These are phyloP conservation scores for Rhizoglyphus robini DNA, from an alignment of 1,140 invertebrate species.

Conservation along the genomic window DNA sequence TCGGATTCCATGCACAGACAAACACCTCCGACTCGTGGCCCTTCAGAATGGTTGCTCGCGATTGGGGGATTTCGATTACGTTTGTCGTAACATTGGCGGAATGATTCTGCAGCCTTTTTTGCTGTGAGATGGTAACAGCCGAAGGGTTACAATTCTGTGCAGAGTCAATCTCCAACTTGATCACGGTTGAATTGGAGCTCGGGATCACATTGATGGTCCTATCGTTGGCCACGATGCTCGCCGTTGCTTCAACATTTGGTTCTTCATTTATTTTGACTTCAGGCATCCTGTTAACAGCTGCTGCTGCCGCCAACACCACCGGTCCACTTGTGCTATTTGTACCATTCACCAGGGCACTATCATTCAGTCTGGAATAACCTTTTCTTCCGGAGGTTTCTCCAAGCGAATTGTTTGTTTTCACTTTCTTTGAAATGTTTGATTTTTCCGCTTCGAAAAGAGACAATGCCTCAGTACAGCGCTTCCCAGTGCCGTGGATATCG, in stretches of 20 bases:
- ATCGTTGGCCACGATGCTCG: not conserved
- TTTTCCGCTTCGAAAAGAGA: constrained; percentile 80
- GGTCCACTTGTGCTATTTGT: not conserved
- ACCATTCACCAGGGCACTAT: not conserved
- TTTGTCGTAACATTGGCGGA: constrained; percentile 70
- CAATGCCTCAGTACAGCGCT: constrained; percentile 77
- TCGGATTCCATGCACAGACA: constrained; percentile 98
- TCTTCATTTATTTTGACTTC: not conserved
- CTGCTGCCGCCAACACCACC: not conserved
- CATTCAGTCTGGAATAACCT: too few relatives aligned
- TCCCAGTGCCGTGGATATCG: constrained; percentile 80
- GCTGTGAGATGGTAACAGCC: not conserved
- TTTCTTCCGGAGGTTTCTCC: not conserved
- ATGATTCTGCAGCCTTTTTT: not conserved
- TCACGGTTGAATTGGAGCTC: too few relatives aligned
- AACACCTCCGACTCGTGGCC: constrained; percentile 98
- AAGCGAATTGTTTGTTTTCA: not conserved
- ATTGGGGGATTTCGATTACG: constrained; percentile 84
- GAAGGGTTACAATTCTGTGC: too few relatives aligned
- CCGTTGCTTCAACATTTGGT: not conserved
- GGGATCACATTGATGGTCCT: too few relatives aligned
- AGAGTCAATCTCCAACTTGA: too few relatives aligned
- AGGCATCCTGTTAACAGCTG: not conserved
- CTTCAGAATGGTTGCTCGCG: constrained; percentile 72
- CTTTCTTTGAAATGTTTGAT: constrained; percentile 19